Base-by-base conservation (phyloP, 2,888 invertebrate species). In the Pseudococcus jackbeardsleyi region DNA sequence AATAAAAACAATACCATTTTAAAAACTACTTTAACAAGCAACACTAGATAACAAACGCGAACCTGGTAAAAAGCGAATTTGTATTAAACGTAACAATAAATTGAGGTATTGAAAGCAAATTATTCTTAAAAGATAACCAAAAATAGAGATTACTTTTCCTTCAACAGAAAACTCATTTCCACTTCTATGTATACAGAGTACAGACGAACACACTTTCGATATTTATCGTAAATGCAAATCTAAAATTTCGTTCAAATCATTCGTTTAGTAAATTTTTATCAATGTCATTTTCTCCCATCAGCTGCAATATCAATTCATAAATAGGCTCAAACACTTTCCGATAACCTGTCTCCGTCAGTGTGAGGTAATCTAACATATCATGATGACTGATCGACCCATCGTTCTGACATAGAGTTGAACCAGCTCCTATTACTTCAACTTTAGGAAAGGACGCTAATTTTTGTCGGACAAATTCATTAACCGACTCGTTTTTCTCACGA, bases 311-410 rank as follows among this genome's bases (percentile, higher is more conserved):
- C 89, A 96, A 93, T 92, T 96, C 96, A 91, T 96, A 94, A 85
- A 97, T 94, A 26, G 96, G 96, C 92, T 96, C 96, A 92, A 97
- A 96, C 12, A 96, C 95, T 92, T 97, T 97, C 91, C 94, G 94
- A 92, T 96, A 96, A 88, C 97, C 98, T 85, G 95, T 94, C 92
- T 96, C 96, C 1, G 97, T 97, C 89, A 97, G 93, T 91, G 97
- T 95, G 85, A 97, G 94, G 92, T 97, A 98, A 92, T 98, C 98
- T 91, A 96, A 95, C 96, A 98, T 96, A 91, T 98, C 97, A 91
- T 95, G 95, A 91, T 96, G 96, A 91, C 96, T 96, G 89, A 98
- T 97, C 79, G 94, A 94, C 4, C 96, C 96, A 92, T 96, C 96
- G 84, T 93, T 93, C 91, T 96, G 95, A 59, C 89, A 64, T 12